A percentile compares a stretch with the other conserved stretches of the same genome.
Evolutionary conservation across 1,140 invertebrate species (phyloP).

Genomic region (Ooceraea biroi): DNA sequence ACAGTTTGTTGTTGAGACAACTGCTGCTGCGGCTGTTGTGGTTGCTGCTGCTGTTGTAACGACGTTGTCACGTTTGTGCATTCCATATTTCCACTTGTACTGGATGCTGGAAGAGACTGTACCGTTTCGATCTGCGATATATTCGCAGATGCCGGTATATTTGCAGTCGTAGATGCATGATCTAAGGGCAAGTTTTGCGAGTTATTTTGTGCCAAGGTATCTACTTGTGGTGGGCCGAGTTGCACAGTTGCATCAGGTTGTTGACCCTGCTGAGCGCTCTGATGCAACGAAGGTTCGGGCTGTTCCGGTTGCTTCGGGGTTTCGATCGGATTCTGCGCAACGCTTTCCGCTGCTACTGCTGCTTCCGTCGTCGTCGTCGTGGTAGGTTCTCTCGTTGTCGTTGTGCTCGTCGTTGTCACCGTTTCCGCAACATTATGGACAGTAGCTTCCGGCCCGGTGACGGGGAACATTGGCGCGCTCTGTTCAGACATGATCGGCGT

Average conservation of each 20-base stretch:
- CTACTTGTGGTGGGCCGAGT: slow-evolving; percentile 69
- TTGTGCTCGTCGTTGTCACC: slow-evolving; percentile 77
- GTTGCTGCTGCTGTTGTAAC: slow-evolving; percentile 68
- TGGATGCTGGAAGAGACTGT: slow-evolving; percentile 82
- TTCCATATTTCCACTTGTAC: slow-evolving; percentile 82
- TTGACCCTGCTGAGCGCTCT: slow-evolving; percentile 58
- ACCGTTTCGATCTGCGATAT: slow-evolving; percentile 80
- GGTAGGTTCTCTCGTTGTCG: slow-evolving; percentile 53
- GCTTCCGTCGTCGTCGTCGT: slow-evolving; percentile 71
- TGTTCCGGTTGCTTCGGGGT: slow-evolving; percentile 71
- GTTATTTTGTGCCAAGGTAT: slow-evolving; percentile 79
- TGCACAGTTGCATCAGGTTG: slow-evolving; percentile 46
- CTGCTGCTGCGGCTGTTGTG: background rate
- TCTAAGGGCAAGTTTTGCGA: slow-evolving; percentile 76
- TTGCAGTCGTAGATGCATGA: slow-evolving; percentile 63
- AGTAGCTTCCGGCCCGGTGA: slow-evolving; percentile 79
- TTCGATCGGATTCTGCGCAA: slow-evolving; percentile 74
- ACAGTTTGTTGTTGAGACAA: slow-evolving; percentile 71
- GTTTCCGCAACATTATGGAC: slow-evolving; percentile 82
- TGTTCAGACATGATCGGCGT: slow-evolving; percentile 78
- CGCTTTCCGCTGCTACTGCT: slow-evolving; percentile 78
- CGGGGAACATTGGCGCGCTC: slow-evolving; percentile 78
- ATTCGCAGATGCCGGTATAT: slow-evolving; percentile 60
- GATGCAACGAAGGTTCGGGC: slow-evolving; percentile 76
- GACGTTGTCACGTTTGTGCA: slow-evolving; percentile 76